Percentiles rank a stretch among this genome's conserved stretches.
Conservation (phyloP, 2,888 invertebrate genomes). For the Trachelus stipa region DNA sequence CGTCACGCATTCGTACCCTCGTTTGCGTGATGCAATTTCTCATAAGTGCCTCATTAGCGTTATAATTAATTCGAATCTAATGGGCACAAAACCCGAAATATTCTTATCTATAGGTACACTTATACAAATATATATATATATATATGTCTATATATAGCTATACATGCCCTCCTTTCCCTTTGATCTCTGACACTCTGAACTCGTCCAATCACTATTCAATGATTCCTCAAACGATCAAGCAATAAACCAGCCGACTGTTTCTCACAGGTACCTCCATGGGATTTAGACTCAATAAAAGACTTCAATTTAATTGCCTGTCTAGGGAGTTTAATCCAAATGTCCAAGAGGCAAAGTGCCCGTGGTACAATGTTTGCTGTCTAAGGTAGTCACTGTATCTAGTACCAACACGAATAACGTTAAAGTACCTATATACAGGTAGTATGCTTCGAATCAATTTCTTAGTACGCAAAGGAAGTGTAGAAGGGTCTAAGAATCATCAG, state of each 20-base stretch:
- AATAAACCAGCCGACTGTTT: neutral
- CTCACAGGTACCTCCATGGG: neutral
- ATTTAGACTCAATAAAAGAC: neutral
- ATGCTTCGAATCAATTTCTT: neutral
- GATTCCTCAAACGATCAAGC: neutral
- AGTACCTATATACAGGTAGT: neutral
- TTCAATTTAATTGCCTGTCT: neutral
- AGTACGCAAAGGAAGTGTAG: neutral
- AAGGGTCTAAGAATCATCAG: neutral
- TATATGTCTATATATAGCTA: neutral
- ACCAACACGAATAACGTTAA: neutral
- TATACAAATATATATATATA: neutral
- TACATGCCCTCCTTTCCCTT: neutral
- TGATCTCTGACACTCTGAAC: neutral
- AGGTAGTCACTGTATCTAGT: neutral
- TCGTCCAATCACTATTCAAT: neutral
- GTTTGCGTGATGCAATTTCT: constrained; percentile 39
- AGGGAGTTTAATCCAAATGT: neutral
- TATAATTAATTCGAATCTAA: constrained; percentile 45
- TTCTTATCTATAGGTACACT: constrained; percentile 3
- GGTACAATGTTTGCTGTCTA: neutral
- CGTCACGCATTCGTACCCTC: constrained; percentile 40
- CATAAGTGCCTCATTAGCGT: constrained; percentile 47
- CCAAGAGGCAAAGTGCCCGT: neutral
- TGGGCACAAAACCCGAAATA: constrained; percentile 30